phyloP scores from a whole-genome alignment of 1,140 invertebrate species.

The Lepeophtheirus salmonis region DNA sequence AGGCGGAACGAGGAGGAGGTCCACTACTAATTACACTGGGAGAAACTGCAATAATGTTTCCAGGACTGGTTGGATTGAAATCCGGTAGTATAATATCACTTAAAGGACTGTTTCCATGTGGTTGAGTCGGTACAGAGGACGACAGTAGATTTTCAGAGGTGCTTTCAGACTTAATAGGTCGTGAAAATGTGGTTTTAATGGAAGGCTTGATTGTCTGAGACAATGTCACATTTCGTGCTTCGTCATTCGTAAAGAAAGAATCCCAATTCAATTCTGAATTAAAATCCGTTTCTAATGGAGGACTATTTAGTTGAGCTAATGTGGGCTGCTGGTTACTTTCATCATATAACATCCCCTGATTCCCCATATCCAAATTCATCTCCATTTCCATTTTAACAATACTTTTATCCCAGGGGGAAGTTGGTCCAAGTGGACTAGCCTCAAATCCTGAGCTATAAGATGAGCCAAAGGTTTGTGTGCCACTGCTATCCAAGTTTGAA shows the following conservation, averaged over 20 bases:
- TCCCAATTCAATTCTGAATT: neutral
- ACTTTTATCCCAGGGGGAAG: neutral
- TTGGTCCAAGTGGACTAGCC: neutral
- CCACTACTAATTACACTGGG: neutral
- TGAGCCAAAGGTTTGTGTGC: neutral
- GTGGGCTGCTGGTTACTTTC: neutral
- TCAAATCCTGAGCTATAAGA: neutral
- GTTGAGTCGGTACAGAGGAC: conserved; percentile 9
- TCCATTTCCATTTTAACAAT: neutral
- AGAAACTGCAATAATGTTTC: neutral
- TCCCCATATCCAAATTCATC: neutral
- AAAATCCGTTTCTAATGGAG: conserved; percentile 1
- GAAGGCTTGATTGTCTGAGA: neutral
- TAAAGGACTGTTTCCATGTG: conserved; percentile 3
- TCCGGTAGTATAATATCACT: conserved; percentile 2
- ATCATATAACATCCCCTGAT: neutral
- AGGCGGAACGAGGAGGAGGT: neutral
- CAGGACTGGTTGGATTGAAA: neutral
- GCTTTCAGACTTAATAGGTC: neutral
- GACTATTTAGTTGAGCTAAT: conserved; percentile 9
- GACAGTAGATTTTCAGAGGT: conserved; percentile 4
- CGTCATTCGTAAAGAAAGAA: neutral
- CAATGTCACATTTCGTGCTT: neutral
- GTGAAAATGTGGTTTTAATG: neutral
- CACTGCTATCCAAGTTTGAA: neutral